phyloP scores from a whole-genome alignment of 2,113 vertebrate species.

The Microcebus ravelobensis region DNA sequence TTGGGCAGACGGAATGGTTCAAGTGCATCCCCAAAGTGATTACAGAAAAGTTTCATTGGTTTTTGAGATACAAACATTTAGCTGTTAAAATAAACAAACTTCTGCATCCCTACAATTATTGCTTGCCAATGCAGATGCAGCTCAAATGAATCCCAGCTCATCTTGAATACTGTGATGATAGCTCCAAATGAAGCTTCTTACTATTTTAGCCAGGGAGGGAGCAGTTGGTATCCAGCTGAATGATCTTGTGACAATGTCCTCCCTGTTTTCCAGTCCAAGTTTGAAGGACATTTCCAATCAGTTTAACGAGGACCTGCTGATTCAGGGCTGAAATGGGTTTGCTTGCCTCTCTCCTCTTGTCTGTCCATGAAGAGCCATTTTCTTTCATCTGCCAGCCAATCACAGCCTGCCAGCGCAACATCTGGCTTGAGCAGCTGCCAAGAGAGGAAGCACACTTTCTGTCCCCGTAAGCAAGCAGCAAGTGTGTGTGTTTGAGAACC shows the following conservation, averaged over 20 bases:
- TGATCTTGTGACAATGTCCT: background rate
- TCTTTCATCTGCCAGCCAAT: slow-evolving; percentile 56
- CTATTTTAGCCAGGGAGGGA: slow-evolving; percentile 29
- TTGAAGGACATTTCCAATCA: slow-evolving; percentile 49
- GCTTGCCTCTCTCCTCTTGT: background rate
- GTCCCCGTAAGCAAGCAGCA: slow-evolving; percentile 63
- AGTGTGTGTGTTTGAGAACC: slow-evolving; percentile 42
- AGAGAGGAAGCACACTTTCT: slow-evolving; percentile 52
- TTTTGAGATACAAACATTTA: slow-evolving; percentile 66
- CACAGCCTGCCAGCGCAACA: slow-evolving; percentile 64
- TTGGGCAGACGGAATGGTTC: slow-evolving; percentile 36
- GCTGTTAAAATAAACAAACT: slow-evolving; percentile 65
- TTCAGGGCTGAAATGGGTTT: background rate
- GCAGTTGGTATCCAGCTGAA: background rate
- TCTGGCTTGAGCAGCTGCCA: slow-evolving; percentile 78
- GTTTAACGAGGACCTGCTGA: slow-evolving; percentile 63
- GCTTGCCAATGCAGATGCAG: slow-evolving; percentile 56
- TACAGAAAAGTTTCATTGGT: slow-evolving; percentile 54
- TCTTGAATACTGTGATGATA: background rate
- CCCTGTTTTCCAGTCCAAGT: background rate
- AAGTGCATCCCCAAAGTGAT: slow-evolving; percentile 38
- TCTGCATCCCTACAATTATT: slow-evolving; percentile 50
- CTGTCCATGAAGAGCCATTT: background rate
- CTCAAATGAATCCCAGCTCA: background rate
- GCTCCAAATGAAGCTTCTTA: slow-evolving; percentile 21